These are phyloP conservation scores for Archilochus colubris DNA, from an alignment of 2,113 vertebrate species.

Conservation along the genomic window DNA sequence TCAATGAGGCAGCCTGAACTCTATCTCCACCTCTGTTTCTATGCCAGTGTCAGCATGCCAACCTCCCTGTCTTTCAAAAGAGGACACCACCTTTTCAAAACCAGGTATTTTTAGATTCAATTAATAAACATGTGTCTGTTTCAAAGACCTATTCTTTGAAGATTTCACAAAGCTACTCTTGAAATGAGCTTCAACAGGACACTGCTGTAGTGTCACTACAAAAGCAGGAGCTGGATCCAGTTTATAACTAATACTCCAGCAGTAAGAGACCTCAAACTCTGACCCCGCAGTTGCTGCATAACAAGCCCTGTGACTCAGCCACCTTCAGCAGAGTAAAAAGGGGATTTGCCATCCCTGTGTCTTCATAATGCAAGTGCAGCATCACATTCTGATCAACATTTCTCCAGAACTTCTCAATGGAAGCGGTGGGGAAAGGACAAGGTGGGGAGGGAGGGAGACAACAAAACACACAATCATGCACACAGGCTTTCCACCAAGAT, in stretches of 20 bases:
- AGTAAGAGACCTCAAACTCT: background rate
- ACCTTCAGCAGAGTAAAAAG: background rate
- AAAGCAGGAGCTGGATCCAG: background rate
- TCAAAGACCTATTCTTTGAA: background rate
- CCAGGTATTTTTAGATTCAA: background rate
- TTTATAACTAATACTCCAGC: background rate
- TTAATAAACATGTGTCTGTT: background rate
- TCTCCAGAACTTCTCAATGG: background rate
- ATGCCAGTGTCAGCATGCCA: fast-evolving
- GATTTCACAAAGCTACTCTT: background rate
- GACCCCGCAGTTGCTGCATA: background rate
- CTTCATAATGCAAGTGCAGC: fast-evolving
- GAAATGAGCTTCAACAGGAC: background rate
- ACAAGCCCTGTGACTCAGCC: background rate
- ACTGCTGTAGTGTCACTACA: background rate
- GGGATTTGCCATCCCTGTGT: background rate
- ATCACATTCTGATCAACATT: fast-evolving
- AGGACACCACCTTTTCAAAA: background rate
- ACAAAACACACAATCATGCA: background rate
- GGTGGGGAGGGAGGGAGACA: background rate
- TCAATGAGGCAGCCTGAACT: fast-evolving
- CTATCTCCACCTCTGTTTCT: background rate
- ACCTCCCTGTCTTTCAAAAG: background rate
- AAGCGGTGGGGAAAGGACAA: background rate
- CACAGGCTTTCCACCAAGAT: background rate